Base-by-base conservation (phyloP, 64 coral and sea anemone genomes). In the Dendronephthya gigantea region DNA sequence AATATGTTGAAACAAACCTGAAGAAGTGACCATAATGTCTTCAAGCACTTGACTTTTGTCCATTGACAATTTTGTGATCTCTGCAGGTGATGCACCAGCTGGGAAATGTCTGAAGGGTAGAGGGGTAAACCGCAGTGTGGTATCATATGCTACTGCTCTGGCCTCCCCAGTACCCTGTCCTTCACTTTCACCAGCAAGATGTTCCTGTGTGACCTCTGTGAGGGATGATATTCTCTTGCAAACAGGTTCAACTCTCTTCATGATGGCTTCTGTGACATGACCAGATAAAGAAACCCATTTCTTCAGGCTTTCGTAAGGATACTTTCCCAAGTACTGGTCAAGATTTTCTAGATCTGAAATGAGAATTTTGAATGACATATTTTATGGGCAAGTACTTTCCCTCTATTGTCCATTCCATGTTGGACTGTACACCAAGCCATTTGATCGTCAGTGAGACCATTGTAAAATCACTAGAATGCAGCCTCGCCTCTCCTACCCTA, bases 211-310 rank as follows among this genome's bases (percentile, higher is more conserved):
- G 6, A 90, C 35, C 35, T 90, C 83, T 48, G 92, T 91, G 43
- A 93, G 91, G 11, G 94, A 98, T 11, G 92, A 93, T 5, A 98
- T 90, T 47, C 89, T 91, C 22, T 89, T 87, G 69, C 89, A 89
- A 39, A 16, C 62, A 48, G 94, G 94, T 11, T 98, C 86, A 89
- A 98, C 15, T 85, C 92, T 83, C 39, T 91, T 87, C 37, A 98
- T 47, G 29, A 93, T 58, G 28, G 56, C 56, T 52, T 93, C 50
- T 28, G 92, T 91, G 35, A 98, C 84, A 79, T 90, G 84, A 62
- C 87, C 87, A 4, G 94, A 91, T 14, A 98, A 39, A 0, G 94
- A 98, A 4, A 98, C 83, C 94, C 94, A 98, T 49, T 98, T 98
- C 66, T 98, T 98, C 25, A 93, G 83, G 62, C 83, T 91, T 12